Evolutionary conservation across 2,888 invertebrate genomes (phyloP).

Genomic region (Tubulanus polymorphus): DNA sequence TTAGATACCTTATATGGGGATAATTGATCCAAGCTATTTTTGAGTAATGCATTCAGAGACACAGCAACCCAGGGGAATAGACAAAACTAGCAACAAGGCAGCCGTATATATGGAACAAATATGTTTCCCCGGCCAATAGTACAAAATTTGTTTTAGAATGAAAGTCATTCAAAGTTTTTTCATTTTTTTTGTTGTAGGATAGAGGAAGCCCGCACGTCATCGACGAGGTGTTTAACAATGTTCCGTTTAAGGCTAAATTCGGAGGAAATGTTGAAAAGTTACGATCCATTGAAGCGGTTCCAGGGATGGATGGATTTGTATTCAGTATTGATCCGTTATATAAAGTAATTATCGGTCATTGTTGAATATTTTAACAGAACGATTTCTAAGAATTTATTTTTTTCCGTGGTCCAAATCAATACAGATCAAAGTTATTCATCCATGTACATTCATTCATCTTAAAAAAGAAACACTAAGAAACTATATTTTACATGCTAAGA

Average conservation of each 20-base stretch:
- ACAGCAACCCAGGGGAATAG: no score
- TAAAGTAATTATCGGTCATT: constrained; percentile 30
- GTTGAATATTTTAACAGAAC: no score
- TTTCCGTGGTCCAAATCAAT: no score
- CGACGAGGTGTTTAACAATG: constrained; percentile 33
- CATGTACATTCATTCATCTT: no score
- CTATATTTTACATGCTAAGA: no score
- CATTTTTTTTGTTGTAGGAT: constrained; percentile 35
- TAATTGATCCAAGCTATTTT: not conserved
- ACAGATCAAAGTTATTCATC: no score
- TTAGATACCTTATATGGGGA: not conserved
- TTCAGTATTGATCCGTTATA: constrained; percentile 52
- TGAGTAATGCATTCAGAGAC: not conserved
- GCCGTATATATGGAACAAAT: no score
- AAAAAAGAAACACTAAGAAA: no score
- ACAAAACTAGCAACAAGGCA: no score
- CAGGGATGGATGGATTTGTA: constrained; percentile 53
- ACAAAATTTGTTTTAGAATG: not conserved
- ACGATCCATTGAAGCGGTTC: constrained; percentile 28
- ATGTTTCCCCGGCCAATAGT: no score
- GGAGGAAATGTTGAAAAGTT: constrained; percentile 37
- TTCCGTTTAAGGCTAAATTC: constrained; percentile 48
- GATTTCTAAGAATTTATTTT: no score
- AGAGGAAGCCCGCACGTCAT: constrained; percentile 39
- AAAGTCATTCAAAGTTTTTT: not conserved